These are phyloP conservation scores for Eugnorisma glareosa DNA, from an alignment of 2,888 invertebrate genomes.

Conservation along the genomic window DNA sequence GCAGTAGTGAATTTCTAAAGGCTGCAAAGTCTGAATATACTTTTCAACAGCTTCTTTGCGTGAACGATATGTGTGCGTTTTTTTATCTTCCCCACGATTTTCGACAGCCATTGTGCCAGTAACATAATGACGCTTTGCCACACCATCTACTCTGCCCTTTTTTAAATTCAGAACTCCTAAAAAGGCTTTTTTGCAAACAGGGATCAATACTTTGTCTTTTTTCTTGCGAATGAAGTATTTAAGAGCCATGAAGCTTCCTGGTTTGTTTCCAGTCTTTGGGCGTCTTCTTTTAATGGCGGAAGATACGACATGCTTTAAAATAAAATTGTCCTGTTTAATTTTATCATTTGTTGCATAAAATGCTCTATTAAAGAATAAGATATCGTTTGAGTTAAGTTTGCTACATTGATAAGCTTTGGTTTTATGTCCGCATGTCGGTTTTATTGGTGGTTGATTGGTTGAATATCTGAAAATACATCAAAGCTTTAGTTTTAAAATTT, in stretches of 20 bases:
- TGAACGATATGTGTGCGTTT: not conserved
- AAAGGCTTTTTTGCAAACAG: conserved; percentile 1
- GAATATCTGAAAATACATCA: too few relatives aligned
- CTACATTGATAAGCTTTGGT: conserved; percentile 1
- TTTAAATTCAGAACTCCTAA: not conserved
- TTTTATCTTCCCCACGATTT: not conserved
- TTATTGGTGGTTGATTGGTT: too few relatives aligned
- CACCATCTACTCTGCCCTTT: not conserved
- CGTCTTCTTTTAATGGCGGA: too few relatives aligned
- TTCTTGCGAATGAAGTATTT: conserved; percentile 25
- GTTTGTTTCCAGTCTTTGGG: conserved; percentile 31
- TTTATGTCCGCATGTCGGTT: too few relatives aligned
- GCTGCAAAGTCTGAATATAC: conserved; percentile 1
- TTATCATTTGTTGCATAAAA: conserved; percentile 29
- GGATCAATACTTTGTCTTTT: conserved; percentile 6
- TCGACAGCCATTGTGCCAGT: not conserved
- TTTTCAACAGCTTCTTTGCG: conserved; percentile 4
- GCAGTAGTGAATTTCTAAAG: not conserved
- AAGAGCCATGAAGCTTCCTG: conserved; percentile 21
- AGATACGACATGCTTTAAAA: too few relatives aligned
- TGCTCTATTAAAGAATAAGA: conserved; percentile 29
- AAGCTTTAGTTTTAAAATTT: too few relatives aligned
- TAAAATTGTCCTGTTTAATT: conserved; percentile 22
- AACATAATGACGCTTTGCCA: not conserved
- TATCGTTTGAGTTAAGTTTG: conserved; percentile 19